phyloP scores from a whole-genome alignment of 2,113 vertebrate genomes.

The Neofelis nebulosa region DNA sequence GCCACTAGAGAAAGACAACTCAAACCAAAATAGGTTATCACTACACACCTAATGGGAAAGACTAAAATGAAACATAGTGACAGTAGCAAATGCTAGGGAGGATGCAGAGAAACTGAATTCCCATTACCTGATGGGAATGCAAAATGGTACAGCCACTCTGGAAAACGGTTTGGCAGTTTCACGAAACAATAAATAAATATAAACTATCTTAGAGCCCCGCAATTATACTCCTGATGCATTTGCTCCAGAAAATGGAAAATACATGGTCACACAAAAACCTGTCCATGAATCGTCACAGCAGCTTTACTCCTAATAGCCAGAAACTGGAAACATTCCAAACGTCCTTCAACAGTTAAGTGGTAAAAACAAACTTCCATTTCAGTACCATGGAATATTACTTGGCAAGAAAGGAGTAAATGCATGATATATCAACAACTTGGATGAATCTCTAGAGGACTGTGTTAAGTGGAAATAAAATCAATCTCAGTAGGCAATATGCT shows the following conservation, averaged over 20 bases:
- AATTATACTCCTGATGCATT: background rate
- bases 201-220: background rate
- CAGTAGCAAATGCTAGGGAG: background rate
- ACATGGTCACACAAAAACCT: background rate
- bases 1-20: background rate
- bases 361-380: background rate
- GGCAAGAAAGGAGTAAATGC: background rate
- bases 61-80: background rate
- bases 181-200: background rate
- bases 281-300: background rate
- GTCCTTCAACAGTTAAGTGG: background rate
- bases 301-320: background rate
- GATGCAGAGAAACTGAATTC: background rate
- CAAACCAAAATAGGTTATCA: background rate
- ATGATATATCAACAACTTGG: background rate
- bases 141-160: background rate
- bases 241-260: background rate
- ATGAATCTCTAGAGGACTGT: background rate
- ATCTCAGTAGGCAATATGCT: background rate
- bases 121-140: background rate
- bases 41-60: background rate
- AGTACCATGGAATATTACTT: background rate
- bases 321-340: background rate
- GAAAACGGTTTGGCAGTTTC: background rate
- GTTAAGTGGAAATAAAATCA: background rate